These are phyloP conservation scores for Ovis aries DNA, from an alignment of 2,113 vertebrate genomes.

Conservation along the genomic window ARS-UI_Ramb_v3.0 NC_056068.1:35657001-35657500, in stretches of 20 bases:
- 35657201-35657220: not conserved
- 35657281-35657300: not conserved
- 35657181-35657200: not conserved
- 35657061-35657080: not conserved
- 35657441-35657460: no score
- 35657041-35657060: not conserved
- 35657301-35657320: no score
- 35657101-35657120: constrained; percentile 8
- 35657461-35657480: no score
- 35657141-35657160: not conserved
- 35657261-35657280: not conserved
- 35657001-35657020: not conserved
- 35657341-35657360: no score
- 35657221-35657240: not conserved
- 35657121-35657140: not conserved
- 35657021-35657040: not conserved
- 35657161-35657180: not conserved
- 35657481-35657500: no score
- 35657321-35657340: no score
- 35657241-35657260: not conserved
- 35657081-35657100: constrained; percentile 32
- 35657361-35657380: no score
- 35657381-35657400: no score
- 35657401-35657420: no score
- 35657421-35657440: no score